Conservation (phyloP, 2,888 invertebrate genomes). For the Erebia epiphron region DNA sequence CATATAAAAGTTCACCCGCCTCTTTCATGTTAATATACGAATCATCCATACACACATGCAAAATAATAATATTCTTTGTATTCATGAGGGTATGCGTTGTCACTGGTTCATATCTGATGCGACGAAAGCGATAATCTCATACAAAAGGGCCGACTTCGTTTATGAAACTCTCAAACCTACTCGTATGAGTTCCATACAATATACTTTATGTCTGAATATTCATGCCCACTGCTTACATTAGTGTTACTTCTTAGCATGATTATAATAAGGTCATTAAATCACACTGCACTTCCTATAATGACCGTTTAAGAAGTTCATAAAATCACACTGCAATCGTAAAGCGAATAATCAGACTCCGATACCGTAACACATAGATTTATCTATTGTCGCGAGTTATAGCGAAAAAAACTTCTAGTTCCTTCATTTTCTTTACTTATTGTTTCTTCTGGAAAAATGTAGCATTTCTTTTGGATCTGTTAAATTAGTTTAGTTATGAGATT, state of each 20-base stretch:
- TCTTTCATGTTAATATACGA: slow-evolving; percentile 1
- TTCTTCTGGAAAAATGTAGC: background rate
- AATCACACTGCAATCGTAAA: background rate
- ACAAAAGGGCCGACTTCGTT: slow-evolving; percentile 22
- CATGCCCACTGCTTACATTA: background rate
- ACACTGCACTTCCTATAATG: background rate
- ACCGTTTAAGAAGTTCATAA: background rate
- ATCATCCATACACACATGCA: slow-evolving; percentile 7
- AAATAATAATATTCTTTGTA: slow-evolving; percentile 21
- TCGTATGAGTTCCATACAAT: slow-evolving; percentile 3
- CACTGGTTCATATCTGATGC: slow-evolving; percentile 15
- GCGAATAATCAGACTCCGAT: background rate
- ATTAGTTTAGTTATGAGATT: background rate
- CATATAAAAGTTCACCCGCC: background rate
- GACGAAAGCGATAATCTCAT: slow-evolving; percentile 17
- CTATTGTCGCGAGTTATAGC: too few relatives aligned
- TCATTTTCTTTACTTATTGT: background rate
- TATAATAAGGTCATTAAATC: background rate
- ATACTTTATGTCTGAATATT: background rate
- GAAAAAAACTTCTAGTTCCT: too few relatives aligned
- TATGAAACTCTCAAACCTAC: slow-evolving; percentile 2
- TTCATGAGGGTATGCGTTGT: slow-evolving; percentile 17
- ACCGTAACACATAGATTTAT: too few relatives aligned
- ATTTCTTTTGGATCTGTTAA: background rate
- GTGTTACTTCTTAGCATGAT: background rate